These are phyloP conservation scores for Megaceryle alcyon DNA, from an alignment of 2,797 vertebrate genomes.

Conservation along the genomic window DNA sequence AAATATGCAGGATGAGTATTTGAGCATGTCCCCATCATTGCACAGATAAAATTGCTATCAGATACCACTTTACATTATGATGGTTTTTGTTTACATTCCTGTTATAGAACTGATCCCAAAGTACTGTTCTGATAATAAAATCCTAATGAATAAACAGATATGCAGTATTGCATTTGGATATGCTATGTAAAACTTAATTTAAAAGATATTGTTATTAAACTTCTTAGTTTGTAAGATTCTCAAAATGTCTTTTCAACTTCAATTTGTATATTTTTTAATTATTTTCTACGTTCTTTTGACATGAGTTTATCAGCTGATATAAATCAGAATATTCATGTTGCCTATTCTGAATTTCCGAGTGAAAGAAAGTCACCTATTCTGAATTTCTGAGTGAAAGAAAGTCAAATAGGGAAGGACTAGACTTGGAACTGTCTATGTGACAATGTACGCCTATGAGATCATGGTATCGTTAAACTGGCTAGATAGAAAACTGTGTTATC, in stretches of 20 bases:
- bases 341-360: not conserved
- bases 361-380: not conserved
- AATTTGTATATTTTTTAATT: not conserved
- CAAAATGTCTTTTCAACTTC: not conserved
- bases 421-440: not conserved
- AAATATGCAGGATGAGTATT: not conserved
- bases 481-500: not conserved
- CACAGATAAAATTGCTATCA: not conserved
- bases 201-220: not conserved
- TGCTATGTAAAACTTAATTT: not conserved
- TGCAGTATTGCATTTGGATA: not conserved
- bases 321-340: not conserved
- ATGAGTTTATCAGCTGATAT: not conserved
- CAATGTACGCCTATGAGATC: not conserved
- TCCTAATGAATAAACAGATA: not conserved
- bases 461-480: not conserved
- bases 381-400: not conserved
- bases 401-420: not conserved
- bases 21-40: not conserved
- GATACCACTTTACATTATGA: not conserved
- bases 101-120: not conserved
- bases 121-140: not conserved
- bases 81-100: not conserved
- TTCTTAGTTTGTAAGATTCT: not conserved
- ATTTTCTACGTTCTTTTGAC: not conserved